Conservation (phyloP, 2,113 vertebrate genomes). For the Heteronetta atricapilla region DNA sequence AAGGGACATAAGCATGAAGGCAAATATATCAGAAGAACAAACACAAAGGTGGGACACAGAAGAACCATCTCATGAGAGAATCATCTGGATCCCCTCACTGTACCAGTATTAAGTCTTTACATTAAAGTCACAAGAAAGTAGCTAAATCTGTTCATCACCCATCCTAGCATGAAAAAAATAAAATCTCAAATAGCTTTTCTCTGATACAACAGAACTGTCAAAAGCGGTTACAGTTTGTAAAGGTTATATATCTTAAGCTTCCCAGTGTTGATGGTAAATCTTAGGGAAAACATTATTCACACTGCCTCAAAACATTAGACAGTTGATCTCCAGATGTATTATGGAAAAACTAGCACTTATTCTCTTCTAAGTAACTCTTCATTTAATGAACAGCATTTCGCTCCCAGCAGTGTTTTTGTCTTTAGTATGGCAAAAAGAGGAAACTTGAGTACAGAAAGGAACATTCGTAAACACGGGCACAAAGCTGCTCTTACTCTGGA, state of each 20-base stretch:
- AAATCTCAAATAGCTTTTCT: neutral
- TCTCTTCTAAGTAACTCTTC: neutral
- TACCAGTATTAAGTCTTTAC: neutral
- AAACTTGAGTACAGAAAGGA: fast-evolving
- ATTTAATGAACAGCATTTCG: neutral
- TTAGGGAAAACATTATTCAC: neutral
- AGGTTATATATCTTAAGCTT: neutral
- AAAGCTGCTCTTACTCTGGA: neutral
- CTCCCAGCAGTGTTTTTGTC: neutral
- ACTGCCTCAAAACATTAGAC: neutral
- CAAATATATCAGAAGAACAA: neutral
- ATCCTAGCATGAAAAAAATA: neutral
- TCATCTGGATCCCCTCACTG: neutral
- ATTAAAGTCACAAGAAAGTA: neutral
- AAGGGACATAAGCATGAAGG: neutral
- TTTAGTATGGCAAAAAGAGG: neutral
- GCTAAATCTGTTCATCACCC: neutral
- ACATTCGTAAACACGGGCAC: neutral
- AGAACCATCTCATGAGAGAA: neutral
- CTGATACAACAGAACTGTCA: neutral
- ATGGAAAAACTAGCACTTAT: neutral
- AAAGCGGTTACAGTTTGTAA: neutral
- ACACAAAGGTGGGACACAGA: neutral
- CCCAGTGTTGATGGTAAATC: neutral
- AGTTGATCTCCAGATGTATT: neutral